Evolutionary conservation across 1,140 invertebrate genomes (phyloP).

Genomic region (Episyrphus balteatus): DNA sequence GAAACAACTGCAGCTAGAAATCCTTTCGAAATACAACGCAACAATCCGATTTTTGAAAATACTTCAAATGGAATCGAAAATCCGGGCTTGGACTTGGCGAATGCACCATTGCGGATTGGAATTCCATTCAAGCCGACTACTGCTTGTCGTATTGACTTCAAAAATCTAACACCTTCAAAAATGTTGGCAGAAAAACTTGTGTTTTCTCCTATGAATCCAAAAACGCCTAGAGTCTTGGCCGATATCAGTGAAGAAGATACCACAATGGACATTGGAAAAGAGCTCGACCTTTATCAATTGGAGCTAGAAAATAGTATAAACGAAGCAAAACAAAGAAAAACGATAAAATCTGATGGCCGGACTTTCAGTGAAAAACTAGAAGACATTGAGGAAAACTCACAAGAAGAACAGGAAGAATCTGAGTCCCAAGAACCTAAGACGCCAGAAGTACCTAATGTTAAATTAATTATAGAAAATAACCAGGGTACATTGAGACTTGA

Average conservation of each 20-base stretch:
- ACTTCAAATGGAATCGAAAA: conserved; percentile 20
- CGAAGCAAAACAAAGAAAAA: conserved; percentile 28
- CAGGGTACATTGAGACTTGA: too few species aligned
- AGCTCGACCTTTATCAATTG: conserved; percentile 33
- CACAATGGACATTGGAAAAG: conserved; percentile 32
- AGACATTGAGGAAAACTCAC: conserved; percentile 7
- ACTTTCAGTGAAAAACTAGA: conserved; percentile 20
- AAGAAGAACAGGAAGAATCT: conserved; percentile 3
- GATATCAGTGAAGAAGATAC: conserved; percentile 29
- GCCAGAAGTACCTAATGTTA: too few species aligned
- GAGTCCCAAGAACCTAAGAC: not conserved
- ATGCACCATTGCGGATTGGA: conserved; percentile 16
- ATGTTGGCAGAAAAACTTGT: conserved; percentile 29
- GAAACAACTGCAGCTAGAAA: conserved; percentile 22
- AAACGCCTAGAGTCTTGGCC: conserved; percentile 18
- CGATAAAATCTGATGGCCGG: conserved; percentile 7
- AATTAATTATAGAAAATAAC: too few species aligned
- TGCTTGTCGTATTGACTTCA: conserved; percentile 32
- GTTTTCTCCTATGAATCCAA: conserved; percentile 20
- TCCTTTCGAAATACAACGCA: conserved; percentile 30
- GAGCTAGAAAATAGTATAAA: conserved; percentile 37
- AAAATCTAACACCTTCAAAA: conserved; percentile 28
- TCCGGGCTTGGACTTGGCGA: conserved; percentile 12
- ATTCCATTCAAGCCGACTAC: conserved; percentile 30
- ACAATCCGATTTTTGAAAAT: not conserved